Evolutionary conservation across 1,140 invertebrate species (phyloP), one percentile per base, ranked within the genome.

Genomic region (Drosophila punjabiensis): DNA sequence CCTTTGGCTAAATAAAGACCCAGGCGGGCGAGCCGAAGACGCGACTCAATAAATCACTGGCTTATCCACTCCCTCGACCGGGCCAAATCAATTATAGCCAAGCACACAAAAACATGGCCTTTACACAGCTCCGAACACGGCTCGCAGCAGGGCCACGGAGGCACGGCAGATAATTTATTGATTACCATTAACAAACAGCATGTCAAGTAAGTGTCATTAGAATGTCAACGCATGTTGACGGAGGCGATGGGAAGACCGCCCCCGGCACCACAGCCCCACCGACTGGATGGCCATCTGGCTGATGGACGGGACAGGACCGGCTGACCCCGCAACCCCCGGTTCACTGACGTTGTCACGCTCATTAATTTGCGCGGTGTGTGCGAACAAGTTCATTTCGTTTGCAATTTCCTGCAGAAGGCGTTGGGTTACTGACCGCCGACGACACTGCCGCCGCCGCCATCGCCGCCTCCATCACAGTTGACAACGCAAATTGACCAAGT

Each of bases 181-280:
- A 87, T 87, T 87, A 83, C 67, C 85, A 88, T 87, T 87, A 81
- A 73, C 77, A 80, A 87, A 86, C 82, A 86, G 69, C 59, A 81
- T 74, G 82, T 85, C 82, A 85, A 85, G 74, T 69, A 81, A 85
- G 66, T 85, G 82, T 85, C 82, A 85, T 85, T 85, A 85, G 79
- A 82, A 79, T 87, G 79, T 82, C 83, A 82, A 79, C 83, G 70
- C 83, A 62, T 83, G 79, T 82, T 77, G 56, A 69, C 43, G 65
- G 52, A 76, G 79, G 62, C 64, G 79, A 56, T 20, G 55, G 35
- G 35, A 28, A 28, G 20, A 39, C 60, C 43, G 50, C 39, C 73
- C 47, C 30, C 58, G 50, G 59, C 55, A 35, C 20, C 41, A 5
- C 5, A 14, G 13, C 32, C 9, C 1, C 14, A 16, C 39, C 37